A percentile compares a stretch with the other conserved stretches of the same genome.
Conservation (phyloP, 2,888 invertebrate genomes). For the Drosophila trichaetosa region DNA sequence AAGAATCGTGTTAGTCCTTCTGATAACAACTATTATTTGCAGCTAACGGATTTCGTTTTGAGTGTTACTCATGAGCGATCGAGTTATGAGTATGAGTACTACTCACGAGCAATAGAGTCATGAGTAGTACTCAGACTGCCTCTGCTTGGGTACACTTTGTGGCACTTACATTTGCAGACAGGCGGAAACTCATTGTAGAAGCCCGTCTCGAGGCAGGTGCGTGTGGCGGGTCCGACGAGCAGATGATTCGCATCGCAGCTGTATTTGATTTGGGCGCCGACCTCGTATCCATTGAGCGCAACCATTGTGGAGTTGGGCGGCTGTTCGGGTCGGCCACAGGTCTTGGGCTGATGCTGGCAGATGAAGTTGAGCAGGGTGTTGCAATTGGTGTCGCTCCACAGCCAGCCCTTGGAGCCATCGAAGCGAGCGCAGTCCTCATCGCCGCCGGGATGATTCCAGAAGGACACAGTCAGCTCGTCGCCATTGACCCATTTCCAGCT, state of each 20-base stretch:
- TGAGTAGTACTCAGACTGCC: not conserved
- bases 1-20: not conserved
- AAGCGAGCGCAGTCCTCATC: constrained; percentile 94
- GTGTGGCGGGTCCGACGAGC: constrained; percentile 92
- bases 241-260: constrained; percentile 94
- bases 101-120: not conserved
- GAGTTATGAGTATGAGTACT: not conserved
- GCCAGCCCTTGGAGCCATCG: constrained; percentile 97
- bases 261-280: constrained; percentile 93
- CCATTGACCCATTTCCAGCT: constrained; percentile 97
- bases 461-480: constrained; percentile 94
- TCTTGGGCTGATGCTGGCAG: constrained; percentile 96
- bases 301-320: constrained; percentile 96
- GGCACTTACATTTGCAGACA: constrained; percentile 92
- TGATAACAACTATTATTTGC: not conserved
- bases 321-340: constrained; percentile 96
- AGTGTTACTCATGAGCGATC: too few relatives aligned
- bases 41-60: not conserved
- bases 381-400: constrained; percentile 97
- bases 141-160: not conserved
- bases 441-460: constrained; percentile 95
- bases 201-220: constrained; percentile 95
- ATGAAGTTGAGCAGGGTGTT: constrained; percentile 93
- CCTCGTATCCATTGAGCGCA: constrained; percentile 90
- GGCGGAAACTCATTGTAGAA: constrained; percentile 97